Conservation (phyloP, 2,797 vertebrate species). For the Threskiornis aethiopicus region DNA sequence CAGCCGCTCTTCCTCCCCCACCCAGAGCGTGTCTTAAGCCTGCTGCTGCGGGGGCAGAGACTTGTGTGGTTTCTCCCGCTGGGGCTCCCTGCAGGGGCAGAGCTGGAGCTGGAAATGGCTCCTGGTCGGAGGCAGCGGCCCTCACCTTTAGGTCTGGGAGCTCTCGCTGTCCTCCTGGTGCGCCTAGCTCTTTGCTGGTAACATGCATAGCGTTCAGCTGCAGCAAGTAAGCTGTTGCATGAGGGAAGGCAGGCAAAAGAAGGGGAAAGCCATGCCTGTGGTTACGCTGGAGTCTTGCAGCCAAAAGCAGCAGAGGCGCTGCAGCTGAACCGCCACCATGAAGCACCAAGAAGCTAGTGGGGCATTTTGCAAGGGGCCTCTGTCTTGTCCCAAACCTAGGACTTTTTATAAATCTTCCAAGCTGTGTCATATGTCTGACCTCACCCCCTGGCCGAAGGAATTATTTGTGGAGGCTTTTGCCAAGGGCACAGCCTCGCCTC, state of each 20-base stretch:
- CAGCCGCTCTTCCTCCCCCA: background rate
- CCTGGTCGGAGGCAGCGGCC: background rate
- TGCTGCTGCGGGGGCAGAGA: background rate
- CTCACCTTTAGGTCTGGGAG: background rate
- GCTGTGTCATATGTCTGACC: background rate
- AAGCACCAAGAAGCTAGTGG: background rate
- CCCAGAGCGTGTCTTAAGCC: rapidly evolving
- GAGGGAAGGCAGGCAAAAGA: background rate
- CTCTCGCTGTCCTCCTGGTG: rapidly evolving
- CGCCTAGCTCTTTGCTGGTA: background rate
- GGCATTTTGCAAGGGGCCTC: background rate
- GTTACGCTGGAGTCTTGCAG: background rate
- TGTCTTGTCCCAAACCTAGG: background rate
- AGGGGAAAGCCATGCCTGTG: background rate
- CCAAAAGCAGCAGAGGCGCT: background rate
- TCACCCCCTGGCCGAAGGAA: background rate
- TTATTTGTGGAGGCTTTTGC: background rate
- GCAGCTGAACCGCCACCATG: background rate
- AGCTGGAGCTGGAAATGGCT: background rate
- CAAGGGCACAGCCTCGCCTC: background rate
- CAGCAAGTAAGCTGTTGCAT: background rate
- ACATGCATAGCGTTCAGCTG: rapidly evolving
- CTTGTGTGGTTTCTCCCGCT: background rate
- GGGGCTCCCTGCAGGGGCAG: background rate
- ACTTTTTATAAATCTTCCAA: background rate